Conservation (phyloP, 2,888 invertebrate species). For the Melangyna quadrimaculata region DNA sequence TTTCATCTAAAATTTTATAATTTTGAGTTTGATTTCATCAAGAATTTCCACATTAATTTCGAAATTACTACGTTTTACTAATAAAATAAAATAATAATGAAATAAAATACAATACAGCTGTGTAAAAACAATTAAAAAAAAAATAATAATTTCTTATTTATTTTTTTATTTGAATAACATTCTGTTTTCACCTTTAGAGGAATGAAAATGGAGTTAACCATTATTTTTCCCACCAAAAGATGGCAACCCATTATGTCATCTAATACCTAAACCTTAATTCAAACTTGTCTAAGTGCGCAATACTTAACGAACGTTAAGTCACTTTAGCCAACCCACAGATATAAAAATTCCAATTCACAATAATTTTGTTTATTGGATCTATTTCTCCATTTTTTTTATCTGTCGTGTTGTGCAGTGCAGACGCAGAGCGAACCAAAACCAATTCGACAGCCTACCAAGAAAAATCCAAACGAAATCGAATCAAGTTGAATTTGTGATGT, state of each 20-base stretch:
- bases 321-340: conserved; percentile 25
- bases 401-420: conserved; percentile 47
- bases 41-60: no score
- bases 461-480: conserved; percentile 45
- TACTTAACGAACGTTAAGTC: conserved; percentile 34
- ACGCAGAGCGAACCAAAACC: conserved; percentile 15
- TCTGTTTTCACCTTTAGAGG: not conserved
- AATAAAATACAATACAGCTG: no score
- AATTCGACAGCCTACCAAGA: conserved; percentile 44
- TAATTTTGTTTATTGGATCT: conserved; percentile 69
- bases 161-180: not conserved
- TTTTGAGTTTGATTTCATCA: no score
- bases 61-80: no score
- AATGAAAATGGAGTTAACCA: no score
- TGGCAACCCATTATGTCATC: not conserved
- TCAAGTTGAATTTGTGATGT: conserved; percentile 63
- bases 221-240: not conserved
- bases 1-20: no score
- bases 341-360: conserved; percentile 49
- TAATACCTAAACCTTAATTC: not conserved
- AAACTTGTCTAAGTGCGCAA: not conserved
- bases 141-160: no score
- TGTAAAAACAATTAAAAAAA: no score
- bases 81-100: no score
- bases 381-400: conserved; percentile 30